Percentiles rank a stretch among this genome's conserved stretches.
Conservation (phyloP, 2,113 vertebrate genomes). For the Coreoperca whiteheadi region DNA sequence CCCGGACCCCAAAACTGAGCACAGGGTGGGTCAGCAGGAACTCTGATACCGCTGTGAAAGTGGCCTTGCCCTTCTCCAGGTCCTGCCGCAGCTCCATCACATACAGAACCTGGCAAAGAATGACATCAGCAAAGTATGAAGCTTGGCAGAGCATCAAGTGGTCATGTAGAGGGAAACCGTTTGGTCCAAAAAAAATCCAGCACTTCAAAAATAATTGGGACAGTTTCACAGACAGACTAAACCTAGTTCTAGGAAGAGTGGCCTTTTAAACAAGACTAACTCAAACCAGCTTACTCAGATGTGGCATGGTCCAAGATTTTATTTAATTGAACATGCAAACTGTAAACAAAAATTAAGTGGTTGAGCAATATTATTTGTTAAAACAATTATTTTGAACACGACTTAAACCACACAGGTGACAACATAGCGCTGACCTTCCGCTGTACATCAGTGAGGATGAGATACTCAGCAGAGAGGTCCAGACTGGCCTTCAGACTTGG, state of each 20-base stretch:
- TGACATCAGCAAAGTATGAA: background rate
- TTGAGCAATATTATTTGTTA: background rate
- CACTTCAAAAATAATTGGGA: background rate
- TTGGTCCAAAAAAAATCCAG: background rate
- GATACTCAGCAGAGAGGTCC: constrained; percentile 94
- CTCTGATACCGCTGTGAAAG: constrained; percentile 96
- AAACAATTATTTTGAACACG: background rate
- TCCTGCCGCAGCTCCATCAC: constrained; percentile 98
- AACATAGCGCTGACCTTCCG: constrained; percentile 88
- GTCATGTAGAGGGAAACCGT: too few relatives aligned
- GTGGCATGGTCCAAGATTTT: background rate
- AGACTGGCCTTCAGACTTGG: constrained; percentile 95
- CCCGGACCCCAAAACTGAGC: constrained; percentile 95
- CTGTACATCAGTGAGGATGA: constrained; percentile 96
- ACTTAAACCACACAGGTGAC: background rate
- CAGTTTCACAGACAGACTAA: background rate
- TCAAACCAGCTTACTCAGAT: background rate
- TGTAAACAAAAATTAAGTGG: too few relatives aligned
- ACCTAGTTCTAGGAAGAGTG: background rate
- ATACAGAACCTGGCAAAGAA: constrained; percentile 90
- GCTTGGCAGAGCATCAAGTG: too few relatives aligned
- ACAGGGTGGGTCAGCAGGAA: constrained; percentile 98
- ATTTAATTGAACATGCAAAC: background rate
- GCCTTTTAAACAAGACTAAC: background rate
- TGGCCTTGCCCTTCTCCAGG: constrained; percentile 93